These are phyloP conservation scores for Aspidiotus destructor DNA, from an alignment of 2,888 invertebrate species.

Conservation along the genomic window DNA sequence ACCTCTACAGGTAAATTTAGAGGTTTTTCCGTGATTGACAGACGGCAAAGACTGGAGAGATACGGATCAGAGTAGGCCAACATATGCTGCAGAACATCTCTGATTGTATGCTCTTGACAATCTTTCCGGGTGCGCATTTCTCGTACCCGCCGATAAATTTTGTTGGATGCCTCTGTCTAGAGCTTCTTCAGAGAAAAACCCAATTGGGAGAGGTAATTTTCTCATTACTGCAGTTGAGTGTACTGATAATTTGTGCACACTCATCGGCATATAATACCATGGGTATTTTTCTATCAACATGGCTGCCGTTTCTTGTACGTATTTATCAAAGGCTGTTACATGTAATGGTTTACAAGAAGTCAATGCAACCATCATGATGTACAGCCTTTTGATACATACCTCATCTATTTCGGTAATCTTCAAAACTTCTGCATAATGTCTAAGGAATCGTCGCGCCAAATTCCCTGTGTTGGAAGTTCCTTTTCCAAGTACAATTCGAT, in stretches of 20 bases:
- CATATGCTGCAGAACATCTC: not conserved
- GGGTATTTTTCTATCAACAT: not conserved
- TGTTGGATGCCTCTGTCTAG: not conserved
- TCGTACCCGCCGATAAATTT: not conserved
- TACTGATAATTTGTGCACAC: not conserved
- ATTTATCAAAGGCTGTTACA: not conserved
- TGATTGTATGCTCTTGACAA: not conserved
- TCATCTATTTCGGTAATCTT: not conserved
- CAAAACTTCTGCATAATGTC: not conserved
- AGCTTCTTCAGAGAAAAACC: not conserved
- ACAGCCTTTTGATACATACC: not conserved
- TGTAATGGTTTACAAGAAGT: not conserved
- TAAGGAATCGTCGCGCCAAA: not conserved
- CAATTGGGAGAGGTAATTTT: not conserved
- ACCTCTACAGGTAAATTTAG: too few relatives aligned
- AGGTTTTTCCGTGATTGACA: too few relatives aligned
- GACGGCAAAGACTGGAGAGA: not conserved
- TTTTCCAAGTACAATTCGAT: not conserved
- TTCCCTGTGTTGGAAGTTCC: not conserved
- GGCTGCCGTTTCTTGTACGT: not conserved
- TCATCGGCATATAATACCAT: not conserved
- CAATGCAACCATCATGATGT: not conserved
- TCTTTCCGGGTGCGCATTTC: not conserved
- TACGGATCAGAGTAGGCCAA: not conserved
- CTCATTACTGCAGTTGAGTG: not conserved